These are phyloP conservation scores for Lepisosteus osseus DNA, from an alignment of 2,113 vertebrate genomes.

Conservation along the genomic window DNA sequence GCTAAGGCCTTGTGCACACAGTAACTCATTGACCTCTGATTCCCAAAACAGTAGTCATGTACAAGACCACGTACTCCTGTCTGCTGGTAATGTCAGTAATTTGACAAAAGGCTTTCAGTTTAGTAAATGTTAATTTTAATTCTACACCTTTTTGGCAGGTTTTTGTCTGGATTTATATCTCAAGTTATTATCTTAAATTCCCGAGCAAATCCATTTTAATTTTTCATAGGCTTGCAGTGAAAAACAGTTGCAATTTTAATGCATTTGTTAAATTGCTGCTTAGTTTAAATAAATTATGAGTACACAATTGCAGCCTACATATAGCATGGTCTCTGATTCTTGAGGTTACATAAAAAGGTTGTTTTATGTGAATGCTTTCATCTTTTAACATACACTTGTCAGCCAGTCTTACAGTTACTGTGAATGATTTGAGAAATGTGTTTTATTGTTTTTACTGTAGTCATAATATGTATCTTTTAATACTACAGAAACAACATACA, in stretches of 20 bases:
- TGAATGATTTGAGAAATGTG: too few relatives aligned
- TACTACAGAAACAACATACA: too few relatives aligned
- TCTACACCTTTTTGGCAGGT: constrained; percentile 1
- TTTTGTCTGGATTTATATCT: constrained; percentile 9
- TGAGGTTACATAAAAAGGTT: not conserved
- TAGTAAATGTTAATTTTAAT: not conserved
- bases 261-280: constrained; percentile 20
- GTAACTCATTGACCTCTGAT: not conserved
- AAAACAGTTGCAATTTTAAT: constrained; percentile 25
- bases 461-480: too few relatives aligned
- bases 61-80: not conserved
- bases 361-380: too few relatives aligned
- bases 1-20: not conserved
- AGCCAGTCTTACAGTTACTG: too few relatives aligned
- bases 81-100: not conserved
- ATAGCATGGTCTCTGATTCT: not conserved
- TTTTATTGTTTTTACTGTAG: too few relatives aligned
- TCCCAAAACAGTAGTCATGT: not conserved
- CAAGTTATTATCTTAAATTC: constrained; percentile 12
- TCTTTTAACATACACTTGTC: too few relatives aligned
- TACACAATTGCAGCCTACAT: constrained; percentile 4
- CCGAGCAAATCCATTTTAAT: constrained; percentile 19
- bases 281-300: constrained; percentile 13
- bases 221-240: constrained; percentile 11
- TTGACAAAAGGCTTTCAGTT: not conserved